Conservation (phyloP, 2,797 vertebrate species). For the Triplophysa yarkandensis region DNA sequence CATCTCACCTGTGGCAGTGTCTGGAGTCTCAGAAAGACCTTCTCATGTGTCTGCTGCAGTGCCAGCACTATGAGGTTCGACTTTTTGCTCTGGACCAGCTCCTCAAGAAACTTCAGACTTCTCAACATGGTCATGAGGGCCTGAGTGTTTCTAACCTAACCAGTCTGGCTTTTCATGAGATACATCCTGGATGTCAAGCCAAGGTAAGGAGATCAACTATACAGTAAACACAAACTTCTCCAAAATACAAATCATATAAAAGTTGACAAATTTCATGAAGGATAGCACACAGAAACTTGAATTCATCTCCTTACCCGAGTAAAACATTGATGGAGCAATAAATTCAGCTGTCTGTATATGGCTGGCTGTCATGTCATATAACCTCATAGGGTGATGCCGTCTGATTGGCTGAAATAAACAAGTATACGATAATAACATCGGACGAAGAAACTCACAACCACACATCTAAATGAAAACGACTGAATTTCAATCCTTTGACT, state of each 20-base stretch:
- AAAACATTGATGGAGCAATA: slow-evolving; percentile 10
- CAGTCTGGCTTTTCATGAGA: slow-evolving; percentile 79
- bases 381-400: neutral
- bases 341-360: slow-evolving; percentile 39
- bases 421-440: slow-evolving; percentile 17
- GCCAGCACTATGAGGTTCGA: slow-evolving; percentile 81
- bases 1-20: slow-evolving; percentile 59
- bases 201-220: slow-evolving; percentile 77
- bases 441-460: slow-evolving; percentile 7
- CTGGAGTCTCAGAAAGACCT: slow-evolving; percentile 56
- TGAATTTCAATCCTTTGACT: slow-evolving; percentile 30
- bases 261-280: neutral
- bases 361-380: slow-evolving; percentile 23
- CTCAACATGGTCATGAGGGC: slow-evolving; percentile 20
- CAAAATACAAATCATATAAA: neutral
- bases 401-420: slow-evolving; percentile 41
- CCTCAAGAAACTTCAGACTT: slow-evolving; percentile 70
- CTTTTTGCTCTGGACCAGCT: slow-evolving; percentile 77
- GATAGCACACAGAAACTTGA: neutral
- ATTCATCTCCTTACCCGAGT: neutral
- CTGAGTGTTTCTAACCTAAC: slow-evolving; percentile 71
- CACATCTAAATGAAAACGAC: slow-evolving; percentile 17
- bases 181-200: slow-evolving; percentile 83
- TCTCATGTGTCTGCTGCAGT: slow-evolving; percentile 72
- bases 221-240: neutral